A percentile compares a stretch with the other conserved stretches of the same genome.
phyloP scores from a whole-genome alignment of 2,797 vertebrate species.

The Tenualosa thibaudeaui region DNA sequence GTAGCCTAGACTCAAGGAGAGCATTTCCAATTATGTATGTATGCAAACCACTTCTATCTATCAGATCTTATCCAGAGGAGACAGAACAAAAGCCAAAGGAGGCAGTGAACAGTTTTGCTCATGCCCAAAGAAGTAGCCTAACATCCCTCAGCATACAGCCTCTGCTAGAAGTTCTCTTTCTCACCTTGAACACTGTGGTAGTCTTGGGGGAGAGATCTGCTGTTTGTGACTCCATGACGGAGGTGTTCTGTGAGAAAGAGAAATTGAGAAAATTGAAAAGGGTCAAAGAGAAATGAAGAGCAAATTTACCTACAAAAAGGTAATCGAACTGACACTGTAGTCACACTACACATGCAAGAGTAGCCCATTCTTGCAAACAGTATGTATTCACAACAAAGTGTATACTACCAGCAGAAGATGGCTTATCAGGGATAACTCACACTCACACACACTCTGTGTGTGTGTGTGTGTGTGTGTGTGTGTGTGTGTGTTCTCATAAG shows the following conservation, averaged over 20 bases:
- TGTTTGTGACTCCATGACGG: constrained; percentile 88
- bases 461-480: background rate
- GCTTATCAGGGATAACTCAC: background rate
- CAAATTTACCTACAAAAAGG: background rate
- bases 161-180: constrained; percentile 34
- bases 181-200: constrained; percentile 85
- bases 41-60: background rate
- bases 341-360: background rate
- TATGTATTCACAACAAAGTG: background rate
- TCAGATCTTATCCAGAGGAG: background rate
- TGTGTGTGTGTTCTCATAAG: background rate
- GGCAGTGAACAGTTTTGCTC: background rate
- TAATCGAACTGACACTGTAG: background rate
- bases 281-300: background rate
- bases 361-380: background rate
- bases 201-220: constrained; percentile 87
- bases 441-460: background rate
- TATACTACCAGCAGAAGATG: background rate
- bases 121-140: background rate
- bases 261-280: constrained; percentile 1
- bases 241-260: constrained; percentile 73
- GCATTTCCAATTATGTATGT: background rate
- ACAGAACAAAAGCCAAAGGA: background rate
- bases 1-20: too few species aligned
- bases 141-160: background rate